Evolutionary conservation across 2,113 vertebrate species (phyloP).

Genomic region (Haliaeetus leucogaster): DNA sequence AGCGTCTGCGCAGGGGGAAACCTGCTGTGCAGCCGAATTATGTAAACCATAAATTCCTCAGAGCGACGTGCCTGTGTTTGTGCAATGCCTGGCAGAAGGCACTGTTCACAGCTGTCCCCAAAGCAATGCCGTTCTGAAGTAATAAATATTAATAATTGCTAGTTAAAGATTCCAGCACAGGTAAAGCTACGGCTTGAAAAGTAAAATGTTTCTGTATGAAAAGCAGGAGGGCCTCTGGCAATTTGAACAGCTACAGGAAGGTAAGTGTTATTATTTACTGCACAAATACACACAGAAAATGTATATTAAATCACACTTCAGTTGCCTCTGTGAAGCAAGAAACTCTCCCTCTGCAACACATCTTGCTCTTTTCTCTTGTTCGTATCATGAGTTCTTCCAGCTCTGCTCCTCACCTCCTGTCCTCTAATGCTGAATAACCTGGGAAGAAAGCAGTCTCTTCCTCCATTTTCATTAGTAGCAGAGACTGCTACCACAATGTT

Average conservation of each 20-base stretch:
- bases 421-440: not conserved
- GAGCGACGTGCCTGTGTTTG: not conserved
- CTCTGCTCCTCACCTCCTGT: not conserved
- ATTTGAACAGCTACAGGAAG: not conserved
- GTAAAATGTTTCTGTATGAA: not conserved
- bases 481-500: not conserved
- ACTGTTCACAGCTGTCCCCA: not conserved
- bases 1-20: fast-evolving
- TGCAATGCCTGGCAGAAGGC: conserved; percentile 7
- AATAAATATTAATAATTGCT: conserved; percentile 50
- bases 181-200: not conserved
- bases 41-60: not conserved
- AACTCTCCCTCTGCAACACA: not conserved
- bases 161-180: not conserved
- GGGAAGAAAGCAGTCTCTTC: not conserved
- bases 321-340: not conserved
- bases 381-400: not conserved
- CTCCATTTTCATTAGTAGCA: not conserved
- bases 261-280: conserved; percentile 16
- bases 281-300: not conserved
- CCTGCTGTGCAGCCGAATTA: not conserved
- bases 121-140: not conserved
- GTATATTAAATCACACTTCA: not conserved
- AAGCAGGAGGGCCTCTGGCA: not conserved
- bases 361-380: not conserved